Percentiles rank a stretch among this genome's conserved stretches.
Evolutionary conservation across 1,140 invertebrate genomes (phyloP).

Genomic region (Orchestia grillus): DNA sequence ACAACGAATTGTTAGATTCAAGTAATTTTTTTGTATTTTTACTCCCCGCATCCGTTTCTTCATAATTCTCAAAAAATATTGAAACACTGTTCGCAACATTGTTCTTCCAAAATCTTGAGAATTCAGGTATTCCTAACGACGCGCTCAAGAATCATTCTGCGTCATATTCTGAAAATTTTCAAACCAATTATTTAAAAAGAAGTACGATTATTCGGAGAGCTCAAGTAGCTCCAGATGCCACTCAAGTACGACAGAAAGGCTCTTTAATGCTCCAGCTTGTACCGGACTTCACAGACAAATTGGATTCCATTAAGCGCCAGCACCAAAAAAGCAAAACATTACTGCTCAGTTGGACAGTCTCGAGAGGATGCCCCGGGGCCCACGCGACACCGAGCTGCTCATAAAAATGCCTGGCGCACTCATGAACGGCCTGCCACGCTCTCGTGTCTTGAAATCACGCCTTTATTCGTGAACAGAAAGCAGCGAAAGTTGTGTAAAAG

Average conservation of each 20-base stretch:
- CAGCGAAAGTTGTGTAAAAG: not conserved
- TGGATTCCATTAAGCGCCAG: not conserved
- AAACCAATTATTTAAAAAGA: not conserved
- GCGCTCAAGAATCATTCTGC: not conserved
- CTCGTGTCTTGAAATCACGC: not conserved
- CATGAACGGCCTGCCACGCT: not conserved
- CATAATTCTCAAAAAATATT: not conserved
- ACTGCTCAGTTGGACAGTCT: not conserved
- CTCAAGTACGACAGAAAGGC: not conserved
- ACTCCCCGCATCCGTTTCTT: not conserved
- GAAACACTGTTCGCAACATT: not conserved
- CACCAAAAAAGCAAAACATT: not conserved
- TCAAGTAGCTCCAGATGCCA: not conserved
- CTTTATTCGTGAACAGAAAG: not conserved
- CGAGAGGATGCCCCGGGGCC: not conserved
- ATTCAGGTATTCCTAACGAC: not conserved
- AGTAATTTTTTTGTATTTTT: no score
- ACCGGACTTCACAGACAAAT: not conserved
- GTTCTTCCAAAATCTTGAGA: not conserved
- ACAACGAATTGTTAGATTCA: no score
- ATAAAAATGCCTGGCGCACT: not conserved
- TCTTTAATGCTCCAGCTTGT: not conserved
- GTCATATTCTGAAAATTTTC: not conserved
- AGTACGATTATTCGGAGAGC: not conserved
- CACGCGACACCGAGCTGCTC: not conserved